phyloP scores from a whole-genome alignment of 2,888 invertebrate genomes.

The Dynastes hyllus region DNA sequence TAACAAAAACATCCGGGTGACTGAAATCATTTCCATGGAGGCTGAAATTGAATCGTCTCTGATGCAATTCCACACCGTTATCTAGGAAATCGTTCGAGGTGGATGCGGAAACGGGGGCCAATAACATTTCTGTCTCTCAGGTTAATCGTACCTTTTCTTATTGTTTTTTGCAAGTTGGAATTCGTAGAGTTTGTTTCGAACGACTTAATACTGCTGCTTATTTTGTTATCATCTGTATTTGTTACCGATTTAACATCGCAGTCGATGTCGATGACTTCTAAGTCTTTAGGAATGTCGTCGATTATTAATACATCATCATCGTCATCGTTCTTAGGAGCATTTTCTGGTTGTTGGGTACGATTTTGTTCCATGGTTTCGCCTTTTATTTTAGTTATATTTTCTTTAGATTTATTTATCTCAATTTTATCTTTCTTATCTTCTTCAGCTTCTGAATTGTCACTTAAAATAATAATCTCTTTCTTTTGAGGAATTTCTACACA shows the following conservation, averaged over 20 bases:
- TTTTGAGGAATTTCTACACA: constrained; percentile 51
- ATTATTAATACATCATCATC: constrained; percentile 63
- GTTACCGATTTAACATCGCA: constrained; percentile 48
- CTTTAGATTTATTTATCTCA: no score
- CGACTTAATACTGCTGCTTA: constrained; percentile 17
- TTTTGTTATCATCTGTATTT: constrained; percentile 33
- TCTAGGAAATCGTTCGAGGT: constrained; percentile 64
- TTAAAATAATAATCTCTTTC: constrained; percentile 50
- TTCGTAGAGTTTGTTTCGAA: constrained; percentile 46
- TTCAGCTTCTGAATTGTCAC: constrained; percentile 48
- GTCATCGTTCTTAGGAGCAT: constrained; percentile 29
- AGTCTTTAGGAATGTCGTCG: constrained; percentile 59
- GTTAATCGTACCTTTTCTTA: not conserved
- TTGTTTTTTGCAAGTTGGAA: constrained; percentile 36
- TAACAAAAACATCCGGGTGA: constrained; percentile 52
- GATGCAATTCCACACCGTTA: constrained; percentile 55
- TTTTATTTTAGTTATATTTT: not conserved
- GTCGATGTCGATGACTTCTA: constrained; percentile 63
- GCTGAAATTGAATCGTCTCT: constrained; percentile 63
- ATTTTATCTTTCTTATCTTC: not conserved
- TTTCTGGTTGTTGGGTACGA: not conserved
- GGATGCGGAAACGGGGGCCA: constrained; percentile 57
- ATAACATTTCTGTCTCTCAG: constrained; percentile 52
- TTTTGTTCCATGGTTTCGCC: not conserved
- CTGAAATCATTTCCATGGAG: constrained; percentile 64